Evolutionary conservation across 2,888 invertebrate species (phyloP), one percentile per base, ranked within the genome.

Genomic region (Drosophila pseudotakahashii): DNA sequence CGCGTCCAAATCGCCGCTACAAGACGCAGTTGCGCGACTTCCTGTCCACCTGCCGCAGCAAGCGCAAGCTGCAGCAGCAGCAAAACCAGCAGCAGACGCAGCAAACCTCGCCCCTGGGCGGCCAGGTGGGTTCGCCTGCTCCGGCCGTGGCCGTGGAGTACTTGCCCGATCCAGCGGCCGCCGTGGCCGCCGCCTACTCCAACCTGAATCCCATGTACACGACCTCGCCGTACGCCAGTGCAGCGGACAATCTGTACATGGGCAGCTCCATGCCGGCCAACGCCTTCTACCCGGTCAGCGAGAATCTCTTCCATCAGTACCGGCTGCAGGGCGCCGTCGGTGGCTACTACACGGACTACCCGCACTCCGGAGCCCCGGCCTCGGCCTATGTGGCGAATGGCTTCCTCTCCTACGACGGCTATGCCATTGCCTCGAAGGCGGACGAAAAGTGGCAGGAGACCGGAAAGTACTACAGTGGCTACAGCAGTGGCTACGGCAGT

Each of bases 1-100:
- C 96, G 58, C 93, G 97, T 81, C 96, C 97, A 19, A 97, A 96
- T 77, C 94, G 98, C 71, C 94, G 98, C 86, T 98, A 98, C 93
- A 98, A 98, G 92, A 97, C 98, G 3, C 98, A 98, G 91, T 93
- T 98, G 26, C 93, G 98, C 51, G 98, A 98, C 93, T 98, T 98
- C 91, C 93, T 98, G 2, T 97, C 98, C 14, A 98, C 98, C 13
- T 98, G 98, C 90, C 94, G 98, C 73, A 96, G 96, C 74, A 97
- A 97, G 89, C 94, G 96, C 90, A 94, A 95, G 92, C 88, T 93
- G 76, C 92, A 93, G 54, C 92, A 92, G 58, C 90, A 90, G 59
- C 86, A 86, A 11, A 92, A 92, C 39, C 81, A 95, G 92, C 89
- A 93, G 76, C 91, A 92, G 32, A 91, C 92, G 52, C 83, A 93